Evolutionary conservation across 2,797 vertebrate genomes (phyloP).

Genomic region (Sebastes hubbsi): DNA sequence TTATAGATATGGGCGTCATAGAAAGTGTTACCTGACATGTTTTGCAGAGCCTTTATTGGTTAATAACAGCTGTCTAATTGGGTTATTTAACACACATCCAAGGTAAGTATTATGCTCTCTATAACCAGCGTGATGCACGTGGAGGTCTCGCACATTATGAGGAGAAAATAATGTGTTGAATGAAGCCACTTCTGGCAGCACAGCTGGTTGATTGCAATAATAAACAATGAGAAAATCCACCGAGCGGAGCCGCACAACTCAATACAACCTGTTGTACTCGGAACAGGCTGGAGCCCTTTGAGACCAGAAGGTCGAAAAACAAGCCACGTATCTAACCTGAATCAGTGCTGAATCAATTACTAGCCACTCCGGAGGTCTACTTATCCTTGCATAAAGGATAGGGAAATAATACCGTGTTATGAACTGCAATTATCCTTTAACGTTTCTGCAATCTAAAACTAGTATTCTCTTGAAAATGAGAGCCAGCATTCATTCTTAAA

Average conservation of each 20-base stretch:
- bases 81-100: background rate
- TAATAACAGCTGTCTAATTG: background rate
- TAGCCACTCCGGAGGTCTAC: background rate
- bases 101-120: background rate
- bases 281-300: background rate
- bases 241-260: background rate
- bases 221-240: background rate
- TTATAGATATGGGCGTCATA: background rate
- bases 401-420: background rate
- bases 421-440: background rate
- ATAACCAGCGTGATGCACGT: background rate
- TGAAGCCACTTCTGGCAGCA: background rate
- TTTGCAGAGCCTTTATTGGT: background rate
- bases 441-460: background rate
- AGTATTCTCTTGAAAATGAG: background rate
- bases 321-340: background rate
- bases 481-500: background rate
- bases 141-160: background rate
- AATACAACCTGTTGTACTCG: background rate
- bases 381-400: background rate
- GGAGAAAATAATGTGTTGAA: background rate
- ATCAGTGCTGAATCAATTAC: background rate
- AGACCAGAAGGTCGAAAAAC: background rate
- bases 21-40: background rate
- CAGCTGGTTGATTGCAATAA: background rate